A percentile compares a stretch with the other conserved stretches of the same genome.
phyloP scores from a whole-genome alignment of 2,797 vertebrate species.

The Sus cebifrons region DNA sequence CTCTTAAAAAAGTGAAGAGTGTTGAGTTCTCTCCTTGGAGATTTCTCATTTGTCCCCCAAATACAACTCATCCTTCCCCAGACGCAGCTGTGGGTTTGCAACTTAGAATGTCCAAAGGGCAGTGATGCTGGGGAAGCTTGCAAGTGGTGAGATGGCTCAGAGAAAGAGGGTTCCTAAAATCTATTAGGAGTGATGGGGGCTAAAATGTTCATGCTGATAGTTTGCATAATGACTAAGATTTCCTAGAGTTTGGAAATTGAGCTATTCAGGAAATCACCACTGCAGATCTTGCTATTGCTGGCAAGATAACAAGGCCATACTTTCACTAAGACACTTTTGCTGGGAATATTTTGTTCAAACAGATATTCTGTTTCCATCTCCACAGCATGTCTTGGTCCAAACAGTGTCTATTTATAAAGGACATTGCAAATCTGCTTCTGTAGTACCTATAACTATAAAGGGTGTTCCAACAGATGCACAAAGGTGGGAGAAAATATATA shows the following conservation, averaged over 20 bases:
- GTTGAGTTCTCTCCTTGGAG: background rate
- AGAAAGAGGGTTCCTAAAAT: background rate
- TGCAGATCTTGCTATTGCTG: constrained; percentile 52
- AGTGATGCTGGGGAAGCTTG: background rate
- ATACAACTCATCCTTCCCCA: background rate
- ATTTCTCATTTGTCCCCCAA: constrained; percentile 14
- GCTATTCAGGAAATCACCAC: constrained; percentile 31
- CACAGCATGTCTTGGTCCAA: background rate
- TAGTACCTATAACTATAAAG: background rate
- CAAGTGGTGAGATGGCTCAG: constrained; percentile 7
- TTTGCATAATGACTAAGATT: constrained; percentile 1
- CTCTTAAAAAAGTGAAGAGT: background rate
- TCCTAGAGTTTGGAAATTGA: background rate
- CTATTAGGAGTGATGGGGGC: background rate
- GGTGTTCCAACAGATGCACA: background rate
- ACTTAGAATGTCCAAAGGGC: background rate
- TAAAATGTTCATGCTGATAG: background rate
- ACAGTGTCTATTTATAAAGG: constrained; percentile 20
- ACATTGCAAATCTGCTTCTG: background rate
- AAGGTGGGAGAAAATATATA: background rate
- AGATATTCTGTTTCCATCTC: constrained; percentile 54
- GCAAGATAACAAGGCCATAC: constrained; percentile 46
- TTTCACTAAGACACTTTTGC: constrained; percentile 77
- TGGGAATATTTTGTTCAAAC: constrained; percentile 64
- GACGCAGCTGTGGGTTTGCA: background rate